A percentile compares a stretch with the other conserved stretches of the same genome.
Conservation (phyloP, 2,113 vertebrate species). For the Panthera uncia region DNA sequence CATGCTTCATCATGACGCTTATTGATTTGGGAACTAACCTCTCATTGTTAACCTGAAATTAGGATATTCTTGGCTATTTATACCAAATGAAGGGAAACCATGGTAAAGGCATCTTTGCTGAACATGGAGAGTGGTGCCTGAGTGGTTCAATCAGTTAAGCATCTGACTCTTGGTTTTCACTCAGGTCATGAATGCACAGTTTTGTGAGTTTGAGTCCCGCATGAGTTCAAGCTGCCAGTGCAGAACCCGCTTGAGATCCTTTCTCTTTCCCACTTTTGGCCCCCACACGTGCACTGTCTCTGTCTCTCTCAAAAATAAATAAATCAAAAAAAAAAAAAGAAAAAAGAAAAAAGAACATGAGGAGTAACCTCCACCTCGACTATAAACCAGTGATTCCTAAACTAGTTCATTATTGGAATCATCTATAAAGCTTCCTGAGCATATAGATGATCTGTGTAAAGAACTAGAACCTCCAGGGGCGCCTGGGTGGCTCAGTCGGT, state of each 20-base stretch:
- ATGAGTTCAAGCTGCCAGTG: too few species aligned
- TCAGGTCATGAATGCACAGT: too few species aligned
- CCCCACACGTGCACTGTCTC: too few species aligned
- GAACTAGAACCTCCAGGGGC: neutral
- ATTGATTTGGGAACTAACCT: neutral
- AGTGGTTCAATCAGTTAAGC: too few species aligned
- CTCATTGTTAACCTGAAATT: neutral
- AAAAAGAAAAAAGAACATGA: too few species aligned
- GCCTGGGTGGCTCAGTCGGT: too few species aligned
- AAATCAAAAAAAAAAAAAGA: too few species aligned
- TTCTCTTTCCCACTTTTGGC: too few species aligned
- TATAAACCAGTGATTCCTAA: neutral
- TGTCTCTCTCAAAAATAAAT: too few species aligned
- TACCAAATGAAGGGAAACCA: neutral
- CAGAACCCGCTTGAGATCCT: too few species aligned
- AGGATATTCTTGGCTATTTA: neutral
- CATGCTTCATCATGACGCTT: neutral
- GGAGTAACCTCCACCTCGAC: neutral
- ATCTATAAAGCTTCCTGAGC: neutral
- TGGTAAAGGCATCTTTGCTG: neutral
- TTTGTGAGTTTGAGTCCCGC: too few species aligned
- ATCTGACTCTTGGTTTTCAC: too few species aligned
- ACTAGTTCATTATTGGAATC: neutral
- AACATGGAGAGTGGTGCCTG: neutral
- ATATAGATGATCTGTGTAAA: neutral